A percentile compares a stretch with the other conserved stretches of the same genome.
phyloP scores from a whole-genome alignment of 1,140 invertebrate species.

The Lepidurus couesii region DNA sequence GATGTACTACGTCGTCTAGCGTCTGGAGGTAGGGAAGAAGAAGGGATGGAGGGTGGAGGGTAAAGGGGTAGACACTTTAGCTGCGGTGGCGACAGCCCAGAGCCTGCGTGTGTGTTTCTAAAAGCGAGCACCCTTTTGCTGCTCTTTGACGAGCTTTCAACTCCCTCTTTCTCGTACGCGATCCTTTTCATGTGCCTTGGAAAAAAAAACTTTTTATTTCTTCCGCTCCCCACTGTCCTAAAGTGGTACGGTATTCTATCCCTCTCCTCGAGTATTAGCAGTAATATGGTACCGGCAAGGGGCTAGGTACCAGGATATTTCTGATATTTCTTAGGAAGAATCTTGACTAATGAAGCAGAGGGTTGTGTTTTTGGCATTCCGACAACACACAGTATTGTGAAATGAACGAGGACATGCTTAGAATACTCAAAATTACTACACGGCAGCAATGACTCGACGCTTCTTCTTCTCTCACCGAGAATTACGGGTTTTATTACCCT shows the following conservation, averaged over 20 bases:
- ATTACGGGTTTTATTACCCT: neutral
- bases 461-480: neutral
- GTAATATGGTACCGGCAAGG: neutral
- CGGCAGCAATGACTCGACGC: neutral
- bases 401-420: neutral
- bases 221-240: too few species aligned
- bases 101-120: too few species aligned
- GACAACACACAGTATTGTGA: neutral
- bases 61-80: too few species aligned
- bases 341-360: neutral
- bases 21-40: neutral
- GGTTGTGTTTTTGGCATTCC: neutral
- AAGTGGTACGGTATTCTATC: too few species aligned
- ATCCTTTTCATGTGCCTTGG: too few species aligned
- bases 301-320: neutral
- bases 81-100: too few species aligned
- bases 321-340: neutral
- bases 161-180: too few species aligned
- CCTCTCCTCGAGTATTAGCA: too few species aligned
- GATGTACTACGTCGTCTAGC: neutral
- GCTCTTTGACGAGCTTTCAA: too few species aligned
- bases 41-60: neutral
- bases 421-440: neutral
- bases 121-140: too few species aligned
- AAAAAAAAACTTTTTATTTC: too few species aligned